Evolutionary conservation across 2,888 invertebrate genomes (phyloP).

Genomic region (Pollenia griseotomentosa): DNA sequence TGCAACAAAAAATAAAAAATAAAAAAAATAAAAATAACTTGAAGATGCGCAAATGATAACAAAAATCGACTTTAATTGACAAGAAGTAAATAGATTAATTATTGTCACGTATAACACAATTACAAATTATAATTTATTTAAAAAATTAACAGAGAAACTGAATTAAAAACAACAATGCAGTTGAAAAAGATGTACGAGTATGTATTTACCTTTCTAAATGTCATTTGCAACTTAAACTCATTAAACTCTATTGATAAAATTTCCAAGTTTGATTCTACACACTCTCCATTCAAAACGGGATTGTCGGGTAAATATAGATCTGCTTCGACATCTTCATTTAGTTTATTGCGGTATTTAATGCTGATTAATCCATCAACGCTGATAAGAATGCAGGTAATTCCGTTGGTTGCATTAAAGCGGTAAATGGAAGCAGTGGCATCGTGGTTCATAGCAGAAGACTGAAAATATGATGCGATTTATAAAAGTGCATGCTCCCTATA

Average conservation of each 20-base stretch:
- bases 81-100: no score
- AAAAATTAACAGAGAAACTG: no score
- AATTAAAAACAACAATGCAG: no score
- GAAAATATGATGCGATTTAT: constrained; percentile 15
- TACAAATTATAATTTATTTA: no score
- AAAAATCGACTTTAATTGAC: no score
- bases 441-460: constrained; percentile 82
- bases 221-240: constrained; percentile 90
- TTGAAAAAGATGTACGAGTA: neutral
- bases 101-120: no score
- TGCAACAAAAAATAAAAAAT: no score
- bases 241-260: constrained; percentile 90
- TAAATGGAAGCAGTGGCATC: constrained; percentile 86
- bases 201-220: constrained; percentile 90
- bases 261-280: constrained; percentile 90
- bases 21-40: no score
- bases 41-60: no score
- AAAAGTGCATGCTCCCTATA: neutral
- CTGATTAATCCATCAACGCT: constrained; percentile 89
- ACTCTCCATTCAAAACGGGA: constrained; percentile 89
- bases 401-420: constrained; percentile 88
- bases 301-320: constrained; percentile 91
- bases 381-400: constrained; percentile 91
- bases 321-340: constrained; percentile 88
- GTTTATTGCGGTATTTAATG: constrained; percentile 89